A percentile compares a stretch with the other conserved stretches of the same genome.
These are phyloP conservation scores for Aurelia aurita DNA, from an alignment of 30 jellyfish, hydroid and myxozoan genomes.

Conservation along the genomic window DNA sequence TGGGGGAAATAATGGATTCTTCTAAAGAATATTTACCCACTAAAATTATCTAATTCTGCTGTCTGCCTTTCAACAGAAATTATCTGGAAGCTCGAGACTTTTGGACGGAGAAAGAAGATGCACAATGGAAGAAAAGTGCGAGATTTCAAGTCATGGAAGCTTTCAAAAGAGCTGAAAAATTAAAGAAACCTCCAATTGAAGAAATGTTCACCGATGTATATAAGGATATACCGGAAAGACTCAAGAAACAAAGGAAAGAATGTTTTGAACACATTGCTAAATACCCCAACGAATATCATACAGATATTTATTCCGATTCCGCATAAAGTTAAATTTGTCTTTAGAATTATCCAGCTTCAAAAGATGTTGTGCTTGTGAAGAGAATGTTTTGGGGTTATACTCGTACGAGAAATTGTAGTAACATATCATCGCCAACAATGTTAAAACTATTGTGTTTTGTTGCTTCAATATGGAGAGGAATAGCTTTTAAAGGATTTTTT, in stretches of 20 bases:
- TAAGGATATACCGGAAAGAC: conserved; percentile 76
- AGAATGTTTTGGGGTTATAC: not conserved
- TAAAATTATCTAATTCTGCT: too few species aligned
- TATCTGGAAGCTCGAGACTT: conserved; percentile 79
- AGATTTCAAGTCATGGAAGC: conserved; percentile 82
- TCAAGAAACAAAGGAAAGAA: conserved; percentile 76
- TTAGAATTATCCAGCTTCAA: not conserved
- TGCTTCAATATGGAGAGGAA: not conserved
- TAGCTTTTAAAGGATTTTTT: too few species aligned
- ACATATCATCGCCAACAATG: not conserved
- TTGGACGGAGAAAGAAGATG: conserved; percentile 90
- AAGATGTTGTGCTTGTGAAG: not conserved
- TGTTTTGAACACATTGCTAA: conserved; percentile 82
- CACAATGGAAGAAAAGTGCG: conserved; percentile 69
- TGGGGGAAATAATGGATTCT: too few species aligned
- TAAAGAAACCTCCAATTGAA: conserved; percentile 78
- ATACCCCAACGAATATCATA: conserved; percentile 86
- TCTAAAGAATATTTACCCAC: too few species aligned
- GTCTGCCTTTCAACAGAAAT: conserved; percentile 25
- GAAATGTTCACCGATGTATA: conserved; percentile 87
- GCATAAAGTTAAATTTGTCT: not conserved
- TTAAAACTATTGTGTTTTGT: not conserved
- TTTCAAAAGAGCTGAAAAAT: conserved; percentile 85
- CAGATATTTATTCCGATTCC: conserved; percentile 40
- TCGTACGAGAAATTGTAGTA: not conserved